A percentile compares a stretch with the other conserved stretches of the same genome.
These are phyloP conservation scores for Anhinga rufa DNA, from an alignment of 2,113 vertebrate species.

Conservation along the genomic window DNA sequence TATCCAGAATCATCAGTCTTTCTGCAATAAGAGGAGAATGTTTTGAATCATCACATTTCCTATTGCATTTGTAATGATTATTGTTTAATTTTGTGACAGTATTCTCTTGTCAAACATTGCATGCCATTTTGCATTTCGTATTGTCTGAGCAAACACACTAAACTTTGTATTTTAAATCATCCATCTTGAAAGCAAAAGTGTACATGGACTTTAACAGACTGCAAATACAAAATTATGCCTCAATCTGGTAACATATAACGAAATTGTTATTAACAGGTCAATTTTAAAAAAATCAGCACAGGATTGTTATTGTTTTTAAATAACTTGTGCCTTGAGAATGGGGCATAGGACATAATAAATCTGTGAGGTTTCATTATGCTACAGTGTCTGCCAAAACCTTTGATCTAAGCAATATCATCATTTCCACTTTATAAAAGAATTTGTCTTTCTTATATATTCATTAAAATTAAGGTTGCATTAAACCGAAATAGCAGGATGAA, in stretches of 20 bases:
- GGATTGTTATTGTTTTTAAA: background rate
- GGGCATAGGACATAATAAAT: background rate
- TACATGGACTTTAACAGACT: background rate
- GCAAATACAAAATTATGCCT: background rate
- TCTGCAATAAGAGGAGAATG: background rate
- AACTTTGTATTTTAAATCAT: background rate
- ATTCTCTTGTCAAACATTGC: background rate
- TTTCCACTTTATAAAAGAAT: background rate
- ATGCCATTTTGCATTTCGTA: background rate
- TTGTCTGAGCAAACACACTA: background rate
- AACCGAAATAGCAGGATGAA: background rate
- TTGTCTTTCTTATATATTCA: background rate
- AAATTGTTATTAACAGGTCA: background rate
- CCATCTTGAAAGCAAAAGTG: background rate
- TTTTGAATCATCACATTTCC: background rate
- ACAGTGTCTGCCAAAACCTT: background rate
- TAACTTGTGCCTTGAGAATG: background rate
- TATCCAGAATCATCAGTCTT: background rate
- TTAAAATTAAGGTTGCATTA: background rate
- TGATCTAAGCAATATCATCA: background rate
- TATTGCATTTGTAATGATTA: background rate
- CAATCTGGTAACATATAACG: background rate
- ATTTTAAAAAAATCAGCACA: background rate
- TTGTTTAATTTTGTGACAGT: background rate
- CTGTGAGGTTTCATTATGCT: background rate